Evolutionary conservation across 2,797 vertebrate genomes (phyloP).

Genomic region (Manis javanica): DNA sequence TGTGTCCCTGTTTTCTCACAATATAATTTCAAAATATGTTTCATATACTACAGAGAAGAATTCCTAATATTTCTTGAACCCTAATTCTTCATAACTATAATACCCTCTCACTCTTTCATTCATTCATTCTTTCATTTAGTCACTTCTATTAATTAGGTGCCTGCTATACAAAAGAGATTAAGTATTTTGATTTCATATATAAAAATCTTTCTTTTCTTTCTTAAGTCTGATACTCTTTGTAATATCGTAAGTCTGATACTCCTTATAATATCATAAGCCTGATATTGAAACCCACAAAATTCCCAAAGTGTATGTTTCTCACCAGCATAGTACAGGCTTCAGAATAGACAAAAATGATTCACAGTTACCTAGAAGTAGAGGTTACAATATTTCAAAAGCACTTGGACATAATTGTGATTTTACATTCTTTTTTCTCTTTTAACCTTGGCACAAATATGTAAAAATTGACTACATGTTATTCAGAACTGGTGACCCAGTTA

Average conservation of each 20-base stretch:
- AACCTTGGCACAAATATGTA: neutral
- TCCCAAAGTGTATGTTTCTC: neutral
- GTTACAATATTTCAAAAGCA: neutral
- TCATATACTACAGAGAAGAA: neutral
- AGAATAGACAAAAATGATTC: neutral
- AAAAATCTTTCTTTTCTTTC: neutral
- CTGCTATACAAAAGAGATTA: neutral
- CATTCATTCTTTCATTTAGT: neutral
- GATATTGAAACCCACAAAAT: neutral
- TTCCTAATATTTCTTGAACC: neutral
- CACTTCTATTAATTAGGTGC: neutral
- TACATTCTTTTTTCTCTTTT: neutral
- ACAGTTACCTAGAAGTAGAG: neutral
- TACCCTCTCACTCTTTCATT: neutral
- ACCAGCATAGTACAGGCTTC: neutral
- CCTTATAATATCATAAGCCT: neutral
- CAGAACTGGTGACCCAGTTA: neutral
- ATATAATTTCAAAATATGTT: neutral
- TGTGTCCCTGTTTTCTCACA: neutral
- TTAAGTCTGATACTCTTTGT: neutral
- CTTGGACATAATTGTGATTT: neutral
- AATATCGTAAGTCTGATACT: neutral
- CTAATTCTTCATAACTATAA: neutral
- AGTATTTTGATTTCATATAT: neutral
- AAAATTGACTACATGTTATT: neutral